Conservation (phyloP, 2,888 invertebrate genomes). For the Arctia plantaginis region DNA sequence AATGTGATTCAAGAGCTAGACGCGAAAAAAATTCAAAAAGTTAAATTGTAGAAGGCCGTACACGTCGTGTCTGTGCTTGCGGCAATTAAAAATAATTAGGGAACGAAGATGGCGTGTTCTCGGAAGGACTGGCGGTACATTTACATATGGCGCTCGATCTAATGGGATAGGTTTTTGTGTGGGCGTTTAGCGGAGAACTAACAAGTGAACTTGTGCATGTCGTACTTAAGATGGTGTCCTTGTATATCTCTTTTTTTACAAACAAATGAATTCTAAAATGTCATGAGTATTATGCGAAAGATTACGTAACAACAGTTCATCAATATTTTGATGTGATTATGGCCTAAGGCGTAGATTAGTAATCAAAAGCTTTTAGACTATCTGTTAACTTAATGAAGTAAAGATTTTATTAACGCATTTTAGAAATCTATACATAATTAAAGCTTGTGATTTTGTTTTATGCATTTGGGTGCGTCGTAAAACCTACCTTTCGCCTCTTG, state of each 20-base stretch:
- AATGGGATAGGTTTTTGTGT: conserved; percentile 42
- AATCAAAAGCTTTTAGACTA: conserved; percentile 18
- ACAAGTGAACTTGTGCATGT: conserved; percentile 10
- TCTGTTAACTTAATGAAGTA: conserved; percentile 6
- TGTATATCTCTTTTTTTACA: conserved; percentile 13
- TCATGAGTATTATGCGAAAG: conserved; percentile 6
- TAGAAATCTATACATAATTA: conserved; percentile 1
- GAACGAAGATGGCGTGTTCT: conserved; percentile 81
- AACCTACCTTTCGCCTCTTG: neutral
- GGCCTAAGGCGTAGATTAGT: conserved; percentile 15
- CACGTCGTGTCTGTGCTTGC: conserved; percentile 73
- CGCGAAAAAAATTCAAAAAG: conserved; percentile 81
- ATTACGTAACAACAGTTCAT: conserved; percentile 15
- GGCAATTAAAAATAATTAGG: conserved; percentile 87
- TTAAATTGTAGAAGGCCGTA: conserved; percentile 82
- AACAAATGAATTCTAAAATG: conserved; percentile 16
- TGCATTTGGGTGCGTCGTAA: neutral
- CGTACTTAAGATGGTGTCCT: conserved; percentile 11
- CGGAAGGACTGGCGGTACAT: conserved; percentile 81
- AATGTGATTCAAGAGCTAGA: conserved; percentile 80
- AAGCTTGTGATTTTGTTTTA: neutral
- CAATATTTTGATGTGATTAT: conserved; percentile 17
- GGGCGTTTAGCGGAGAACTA: conserved; percentile 39
- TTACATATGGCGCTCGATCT: conserved; percentile 79
- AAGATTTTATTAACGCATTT: conserved; percentile 2